Evolutionary conservation across 2,797 vertebrate species (phyloP).

Genomic region (Arnoldichthys spilopterus): DNA sequence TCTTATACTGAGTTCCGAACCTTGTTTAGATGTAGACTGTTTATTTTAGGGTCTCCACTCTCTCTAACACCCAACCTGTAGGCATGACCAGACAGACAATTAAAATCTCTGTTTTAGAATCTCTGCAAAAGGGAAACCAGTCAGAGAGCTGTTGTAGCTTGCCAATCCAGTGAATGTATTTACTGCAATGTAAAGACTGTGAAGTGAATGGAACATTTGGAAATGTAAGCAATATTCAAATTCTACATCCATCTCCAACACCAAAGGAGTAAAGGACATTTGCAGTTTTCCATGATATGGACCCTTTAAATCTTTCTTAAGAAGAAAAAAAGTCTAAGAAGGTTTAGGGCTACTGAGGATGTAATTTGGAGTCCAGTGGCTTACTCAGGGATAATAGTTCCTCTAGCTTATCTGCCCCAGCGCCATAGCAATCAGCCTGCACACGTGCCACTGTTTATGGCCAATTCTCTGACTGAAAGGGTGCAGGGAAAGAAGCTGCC

Average conservation of each 20-base stretch:
- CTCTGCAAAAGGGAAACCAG: no score
- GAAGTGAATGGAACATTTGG: not conserved
- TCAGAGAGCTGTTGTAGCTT: no score
- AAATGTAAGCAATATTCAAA: not conserved
- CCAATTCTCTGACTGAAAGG: conserved; percentile 60
- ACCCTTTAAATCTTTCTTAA: not conserved
- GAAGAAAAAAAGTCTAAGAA: conserved; percentile 62
- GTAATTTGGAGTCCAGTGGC: conserved; percentile 73
- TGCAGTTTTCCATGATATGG: not conserved
- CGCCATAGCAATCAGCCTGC: conserved; percentile 71
- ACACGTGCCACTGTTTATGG: conserved; percentile 69
- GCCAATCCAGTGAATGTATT: no score
- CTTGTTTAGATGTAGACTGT: no score
- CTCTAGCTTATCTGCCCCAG: conserved; percentile 75
- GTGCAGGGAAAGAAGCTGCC: conserved; percentile 51
- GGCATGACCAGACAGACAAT: no score
- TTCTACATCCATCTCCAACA: not conserved
- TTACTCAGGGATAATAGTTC: conserved; percentile 74
- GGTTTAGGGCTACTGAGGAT: conserved; percentile 69
- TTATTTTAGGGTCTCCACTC: no score
- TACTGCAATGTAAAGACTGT: no score
- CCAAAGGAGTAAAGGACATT: not conserved
- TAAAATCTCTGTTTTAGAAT: no score
- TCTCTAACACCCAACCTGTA: no score
- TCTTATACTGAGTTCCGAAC: no score